Evolutionary conservation across 2,113 vertebrate genomes (phyloP).

Genomic region (Peromyscus californicus): DNA sequence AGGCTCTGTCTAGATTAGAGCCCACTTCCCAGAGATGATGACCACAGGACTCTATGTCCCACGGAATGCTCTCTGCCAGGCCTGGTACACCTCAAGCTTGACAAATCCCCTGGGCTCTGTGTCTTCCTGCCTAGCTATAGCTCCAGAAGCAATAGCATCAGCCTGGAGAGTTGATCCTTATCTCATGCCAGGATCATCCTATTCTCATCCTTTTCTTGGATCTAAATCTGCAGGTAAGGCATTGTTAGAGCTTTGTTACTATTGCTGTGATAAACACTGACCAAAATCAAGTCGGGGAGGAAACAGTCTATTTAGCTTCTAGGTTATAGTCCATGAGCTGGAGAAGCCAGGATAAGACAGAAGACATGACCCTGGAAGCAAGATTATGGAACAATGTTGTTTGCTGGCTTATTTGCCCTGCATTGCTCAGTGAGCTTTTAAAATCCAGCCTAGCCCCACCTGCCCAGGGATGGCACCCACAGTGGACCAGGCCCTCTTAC

Average conservation of each 20-base stretch:
- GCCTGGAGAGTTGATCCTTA: slow-evolving; percentile 19
- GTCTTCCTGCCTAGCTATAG: slow-evolving; percentile 47
- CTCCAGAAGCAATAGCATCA: slow-evolving; percentile 25
- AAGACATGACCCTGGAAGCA: not conserved
- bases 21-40: not conserved
- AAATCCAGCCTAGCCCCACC: not conserved
- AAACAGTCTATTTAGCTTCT: not conserved
- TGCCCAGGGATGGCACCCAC: not conserved
- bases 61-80: not conserved
- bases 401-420: not conserved
- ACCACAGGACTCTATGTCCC: not conserved
- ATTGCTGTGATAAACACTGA: not conserved
- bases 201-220: slow-evolving; percentile 3
- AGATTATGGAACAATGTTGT: too few relatives aligned
- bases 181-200: not conserved
- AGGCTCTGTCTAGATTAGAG: not conserved
- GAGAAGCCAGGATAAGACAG: not conserved
- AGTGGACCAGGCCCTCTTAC: not conserved
- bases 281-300: not conserved
- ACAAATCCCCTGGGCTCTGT: slow-evolving; percentile 48
- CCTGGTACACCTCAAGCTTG: not conserved
- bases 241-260: not conserved
- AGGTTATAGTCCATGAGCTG: not conserved
- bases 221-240: slow-evolving; percentile 5
- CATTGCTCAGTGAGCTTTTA: not conserved